Evolutionary conservation across 2,113 vertebrate genomes (phyloP), one percentile per base, ranked within the genome.

Genomic region (Capreolus pygargus): DNA sequence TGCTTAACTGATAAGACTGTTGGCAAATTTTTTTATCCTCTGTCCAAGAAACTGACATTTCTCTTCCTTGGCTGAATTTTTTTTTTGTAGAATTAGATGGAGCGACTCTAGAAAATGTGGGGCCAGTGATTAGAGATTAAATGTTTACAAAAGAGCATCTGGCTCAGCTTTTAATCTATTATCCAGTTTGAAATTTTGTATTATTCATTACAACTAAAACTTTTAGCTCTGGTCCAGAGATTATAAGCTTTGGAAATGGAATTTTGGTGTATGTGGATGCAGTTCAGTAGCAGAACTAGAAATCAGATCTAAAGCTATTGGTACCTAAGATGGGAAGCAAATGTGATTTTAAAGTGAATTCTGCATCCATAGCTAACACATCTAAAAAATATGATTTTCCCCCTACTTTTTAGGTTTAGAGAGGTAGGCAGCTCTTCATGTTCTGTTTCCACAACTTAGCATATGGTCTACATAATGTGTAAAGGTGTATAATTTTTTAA

Each of bases 291-390:
- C 25, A 76, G 54, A 91, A 81, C 36, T 64, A 86, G 54, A 91
- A 94, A 89, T 91, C 28, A 88, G 23, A 85, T 94, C 60, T 86
- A 27, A 82, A 86, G 91, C 70, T 43, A 55, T 89, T 60, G 19
- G 14, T 43, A 86, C 3, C 4, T 81, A 67, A 94, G 12, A 78
- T 89, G 12, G 79, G 54, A 92, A 81, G 78, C 67, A 83, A 78
- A 86, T 60, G 43, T 61, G n/a, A 78, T 89, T 95, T 82, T 92
- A 96, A 90, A 90, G 55, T 54, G 30, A 61, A 74, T 93, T 93
- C 79, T 96, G 9, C 55, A 64, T 13, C 36, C 9, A 43, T 84
- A 89, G 9, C 58, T 39, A 96, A 13, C 4, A 25, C 78, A 61
- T 82, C 19, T 90, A 57, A 92, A 92, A 91, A 50, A 25, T 60